Percentiles rank a stretch among this genome's conserved stretches.
Evolutionary conservation across 2,888 invertebrate genomes (phyloP).

Genomic region (Aelia acuminata): DNA sequence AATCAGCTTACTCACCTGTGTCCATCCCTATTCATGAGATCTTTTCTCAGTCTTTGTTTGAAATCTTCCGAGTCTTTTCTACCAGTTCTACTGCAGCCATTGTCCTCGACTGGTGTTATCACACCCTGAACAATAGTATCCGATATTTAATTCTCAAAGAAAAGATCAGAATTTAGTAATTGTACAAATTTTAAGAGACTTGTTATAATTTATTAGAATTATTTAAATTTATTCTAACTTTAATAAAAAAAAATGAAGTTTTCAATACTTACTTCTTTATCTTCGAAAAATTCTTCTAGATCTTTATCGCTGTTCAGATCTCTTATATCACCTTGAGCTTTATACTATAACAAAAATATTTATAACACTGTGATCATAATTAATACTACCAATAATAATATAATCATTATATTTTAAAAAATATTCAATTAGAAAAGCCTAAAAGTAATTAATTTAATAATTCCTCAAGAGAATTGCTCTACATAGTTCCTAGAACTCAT

Average conservation of each 20-base stretch:
- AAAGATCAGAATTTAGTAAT: not conserved
- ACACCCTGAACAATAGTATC: constrained; percentile 62
- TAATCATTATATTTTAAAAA: too few relatives aligned
- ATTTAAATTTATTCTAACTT: not conserved
- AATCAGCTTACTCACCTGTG: constrained; percentile 75
- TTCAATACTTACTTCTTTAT: constrained; percentile 68
- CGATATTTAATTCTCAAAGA: not conserved
- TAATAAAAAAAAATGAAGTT: not conserved
- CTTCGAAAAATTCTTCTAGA: constrained; percentile 70
- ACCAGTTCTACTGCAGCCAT: constrained; percentile 66
- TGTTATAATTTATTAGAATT: not conserved
- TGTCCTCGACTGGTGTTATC: constrained; percentile 67
- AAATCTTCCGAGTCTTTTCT: constrained; percentile 85
- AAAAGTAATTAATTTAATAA: too few relatives aligned
- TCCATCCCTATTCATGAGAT: constrained; percentile 87
- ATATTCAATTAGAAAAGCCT: too few relatives aligned
- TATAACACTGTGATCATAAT: too few relatives aligned
- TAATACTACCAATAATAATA: too few relatives aligned
- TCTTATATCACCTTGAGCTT: constrained; percentile 68
- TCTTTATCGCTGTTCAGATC: constrained; percentile 67
- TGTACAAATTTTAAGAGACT: too few relatives aligned
- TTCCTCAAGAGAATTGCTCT: too few relatives aligned
- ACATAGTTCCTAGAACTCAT: too few relatives aligned
- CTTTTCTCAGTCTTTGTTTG: constrained; percentile 84
- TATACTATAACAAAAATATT: constrained; percentile 68